Percentiles rank a stretch among this genome's conserved stretches.
Conservation (phyloP, 1,140 invertebrate genomes). For the Triops cancriformis region DNA sequence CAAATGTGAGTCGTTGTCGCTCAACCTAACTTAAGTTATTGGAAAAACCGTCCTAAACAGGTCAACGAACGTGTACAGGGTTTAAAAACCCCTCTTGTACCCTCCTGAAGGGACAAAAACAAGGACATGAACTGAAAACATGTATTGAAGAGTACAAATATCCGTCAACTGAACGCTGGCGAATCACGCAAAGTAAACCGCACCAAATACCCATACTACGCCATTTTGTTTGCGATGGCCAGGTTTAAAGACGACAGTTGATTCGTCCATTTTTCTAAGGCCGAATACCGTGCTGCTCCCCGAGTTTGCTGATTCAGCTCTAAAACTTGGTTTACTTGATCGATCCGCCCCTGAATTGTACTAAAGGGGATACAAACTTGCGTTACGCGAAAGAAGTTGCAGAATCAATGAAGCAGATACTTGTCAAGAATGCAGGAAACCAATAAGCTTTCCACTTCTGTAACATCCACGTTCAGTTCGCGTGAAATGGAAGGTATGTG, state of each 20-base stretch:
- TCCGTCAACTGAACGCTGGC: background rate
- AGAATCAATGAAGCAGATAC: conserved; percentile 41
- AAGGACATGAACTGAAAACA: background rate
- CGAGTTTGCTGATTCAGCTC: conserved; percentile 73
- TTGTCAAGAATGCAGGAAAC: conserved; percentile 98
- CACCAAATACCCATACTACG: conserved; percentile 41
- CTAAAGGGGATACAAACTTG: conserved; percentile 43
- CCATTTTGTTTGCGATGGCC: conserved; percentile 83
- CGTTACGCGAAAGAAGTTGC: conserved; percentile 22
- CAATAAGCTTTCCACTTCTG: conserved; percentile 91
- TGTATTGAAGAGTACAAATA: conserved; percentile 2
- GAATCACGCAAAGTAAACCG: background rate
- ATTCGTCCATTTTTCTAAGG: conserved; percentile 92
- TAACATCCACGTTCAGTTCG: conserved; percentile 91
- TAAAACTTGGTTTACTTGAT: conserved; percentile 92
- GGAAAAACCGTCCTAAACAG: background rate
- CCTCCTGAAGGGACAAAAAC: background rate
- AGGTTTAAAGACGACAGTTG: conserved; percentile 80
- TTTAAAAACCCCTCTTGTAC: background rate
- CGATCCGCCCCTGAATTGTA: conserved; percentile 93
- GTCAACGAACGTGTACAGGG: background rate
- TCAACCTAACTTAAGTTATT: no score
- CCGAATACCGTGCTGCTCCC: conserved; percentile 77
- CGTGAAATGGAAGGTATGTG: conserved; percentile 97
- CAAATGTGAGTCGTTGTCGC: no score